Conservation (phyloP, 2,888 invertebrate genomes). For the Arrhopalites spinosus region DNA sequence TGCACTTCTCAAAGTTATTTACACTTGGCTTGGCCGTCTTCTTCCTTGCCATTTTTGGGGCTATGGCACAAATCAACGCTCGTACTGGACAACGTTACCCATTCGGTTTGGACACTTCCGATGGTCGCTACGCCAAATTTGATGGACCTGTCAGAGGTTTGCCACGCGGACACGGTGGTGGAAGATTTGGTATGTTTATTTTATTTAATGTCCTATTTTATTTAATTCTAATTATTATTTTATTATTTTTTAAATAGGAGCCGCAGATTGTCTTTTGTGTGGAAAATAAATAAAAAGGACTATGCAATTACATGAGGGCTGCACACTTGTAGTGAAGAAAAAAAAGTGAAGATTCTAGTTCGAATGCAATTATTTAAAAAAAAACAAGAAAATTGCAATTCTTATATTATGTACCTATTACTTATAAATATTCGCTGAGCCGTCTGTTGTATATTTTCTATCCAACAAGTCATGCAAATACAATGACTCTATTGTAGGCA, state of each 20-base stretch:
- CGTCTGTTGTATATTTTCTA: constrained; percentile 20
- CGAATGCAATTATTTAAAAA: not conserved
- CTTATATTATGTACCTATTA: not conserved
- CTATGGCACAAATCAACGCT: constrained; percentile 21
- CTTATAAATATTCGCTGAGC: constrained; percentile 14
- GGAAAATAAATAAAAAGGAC: constrained; percentile 8
- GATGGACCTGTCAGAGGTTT: constrained; percentile 36
- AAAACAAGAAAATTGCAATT: not conserved
- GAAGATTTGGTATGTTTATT: constrained; percentile 24
- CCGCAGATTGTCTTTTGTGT: constrained; percentile 36
- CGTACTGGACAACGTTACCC: constrained; percentile 27
- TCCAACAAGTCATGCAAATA: constrained; percentile 15
- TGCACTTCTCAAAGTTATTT: constrained; percentile 31
- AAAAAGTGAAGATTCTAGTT: constrained; percentile 15
- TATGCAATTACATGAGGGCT: too few species aligned
- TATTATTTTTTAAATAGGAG: constrained; percentile 18
- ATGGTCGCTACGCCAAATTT: constrained; percentile 32
- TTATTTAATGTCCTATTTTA: not conserved
- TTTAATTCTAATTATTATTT: not conserved
- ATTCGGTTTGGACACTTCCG: constrained; percentile 36
- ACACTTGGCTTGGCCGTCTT: constrained; percentile 30
- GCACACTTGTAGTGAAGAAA: too few species aligned
- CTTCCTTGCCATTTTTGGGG: constrained; percentile 28
- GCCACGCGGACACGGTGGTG: constrained; percentile 37
- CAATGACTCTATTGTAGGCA: not conserved